Conservation (phyloP, 2,888 invertebrate genomes). For the Leptinotarsa tumamoca region DNA sequence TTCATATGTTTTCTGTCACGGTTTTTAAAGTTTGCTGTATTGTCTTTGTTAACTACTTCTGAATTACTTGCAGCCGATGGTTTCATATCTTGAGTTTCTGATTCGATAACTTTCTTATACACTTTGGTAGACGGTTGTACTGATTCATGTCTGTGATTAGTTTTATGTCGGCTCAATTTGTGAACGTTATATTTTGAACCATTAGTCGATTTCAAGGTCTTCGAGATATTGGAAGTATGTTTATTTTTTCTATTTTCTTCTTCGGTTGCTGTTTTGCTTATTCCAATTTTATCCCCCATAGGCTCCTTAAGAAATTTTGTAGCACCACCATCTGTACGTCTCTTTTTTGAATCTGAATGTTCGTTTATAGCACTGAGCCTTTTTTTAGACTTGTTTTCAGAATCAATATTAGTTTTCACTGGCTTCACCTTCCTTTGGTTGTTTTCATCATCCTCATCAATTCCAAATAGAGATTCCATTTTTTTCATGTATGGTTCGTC, state of each 20-base stretch:
- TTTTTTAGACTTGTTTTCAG: not conserved
- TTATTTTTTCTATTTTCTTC: not conserved
- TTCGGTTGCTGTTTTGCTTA: not conserved
- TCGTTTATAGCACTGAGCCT: not conserved
- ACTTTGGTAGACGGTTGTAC: not conserved
- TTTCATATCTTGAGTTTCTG: not conserved
- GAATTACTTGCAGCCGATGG: not conserved
- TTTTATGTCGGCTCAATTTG: not conserved
- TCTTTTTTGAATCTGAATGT: not conserved
- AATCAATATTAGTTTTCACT: not conserved
- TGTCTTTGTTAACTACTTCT: not conserved
- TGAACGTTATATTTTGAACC: not conserved
- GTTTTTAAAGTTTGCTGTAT: not conserved
- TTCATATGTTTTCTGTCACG: not conserved
- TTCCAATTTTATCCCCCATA: not conserved
- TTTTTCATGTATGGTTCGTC: conserved; percentile 18
- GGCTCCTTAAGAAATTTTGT: not conserved
- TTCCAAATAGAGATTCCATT: conserved; percentile 9
- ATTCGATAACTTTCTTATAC: not conserved
- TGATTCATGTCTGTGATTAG: not conserved
- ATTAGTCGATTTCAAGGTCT: not conserved
- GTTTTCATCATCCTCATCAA: conserved; percentile 1
- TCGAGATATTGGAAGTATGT: not conserved
- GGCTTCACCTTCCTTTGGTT: not conserved
- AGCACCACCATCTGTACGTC: not conserved